These are phyloP conservation scores for Equus quagga DNA, from an alignment of 2,113 vertebrate genomes.

Conservation along the genomic window DNA sequence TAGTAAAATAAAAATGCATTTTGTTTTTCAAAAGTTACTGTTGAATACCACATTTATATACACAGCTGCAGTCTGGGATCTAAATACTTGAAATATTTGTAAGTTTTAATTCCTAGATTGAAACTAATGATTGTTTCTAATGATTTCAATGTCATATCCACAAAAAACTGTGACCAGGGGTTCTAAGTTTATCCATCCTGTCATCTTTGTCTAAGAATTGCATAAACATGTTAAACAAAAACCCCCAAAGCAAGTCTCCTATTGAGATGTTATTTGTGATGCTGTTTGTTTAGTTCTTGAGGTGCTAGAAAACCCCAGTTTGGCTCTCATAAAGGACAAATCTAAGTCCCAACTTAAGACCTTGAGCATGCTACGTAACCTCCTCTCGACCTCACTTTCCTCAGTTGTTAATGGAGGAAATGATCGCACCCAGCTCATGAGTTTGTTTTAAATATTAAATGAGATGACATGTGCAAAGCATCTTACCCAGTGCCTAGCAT, in stretches of 20 bases:
- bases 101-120: background rate
- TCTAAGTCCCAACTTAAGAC: background rate
- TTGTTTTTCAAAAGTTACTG: background rate
- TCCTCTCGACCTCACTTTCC: background rate
- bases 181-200: background rate
- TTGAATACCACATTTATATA: background rate
- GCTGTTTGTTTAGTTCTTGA: background rate
- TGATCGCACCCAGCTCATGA: background rate
- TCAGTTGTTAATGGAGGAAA: background rate
- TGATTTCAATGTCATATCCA: background rate
- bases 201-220: background rate
- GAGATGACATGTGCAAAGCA: background rate
- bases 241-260: background rate
- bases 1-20: background rate
- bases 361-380: background rate
- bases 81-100: slow-evolving; percentile 29
- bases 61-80: background rate
- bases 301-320: background rate
- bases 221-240: background rate
- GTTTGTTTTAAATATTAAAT: background rate
- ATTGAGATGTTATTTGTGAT: background rate
- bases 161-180: background rate
- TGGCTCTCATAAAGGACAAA: background rate
- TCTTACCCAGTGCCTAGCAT: background rate
- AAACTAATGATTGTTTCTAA: slow-evolving; percentile 60